These are phyloP conservation scores for Micrasema longulum DNA, from an alignment of 1,140 invertebrate species.

Conservation along the genomic window DNA sequence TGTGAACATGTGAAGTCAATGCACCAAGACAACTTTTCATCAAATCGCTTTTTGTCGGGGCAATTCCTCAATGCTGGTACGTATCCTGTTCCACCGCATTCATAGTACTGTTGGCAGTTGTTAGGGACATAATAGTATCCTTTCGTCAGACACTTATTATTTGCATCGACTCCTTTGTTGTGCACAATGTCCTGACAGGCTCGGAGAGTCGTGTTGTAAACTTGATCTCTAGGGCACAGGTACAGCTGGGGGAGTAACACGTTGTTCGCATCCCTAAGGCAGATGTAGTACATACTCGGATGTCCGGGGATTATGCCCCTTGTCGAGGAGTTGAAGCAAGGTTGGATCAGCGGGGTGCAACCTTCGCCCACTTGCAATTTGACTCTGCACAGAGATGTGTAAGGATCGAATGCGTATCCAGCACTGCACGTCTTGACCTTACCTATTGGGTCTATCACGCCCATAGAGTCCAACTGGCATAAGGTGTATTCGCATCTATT, in stretches of 20 bases:
- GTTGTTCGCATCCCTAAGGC: slow-evolving; percentile 48
- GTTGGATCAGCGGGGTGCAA: neutral
- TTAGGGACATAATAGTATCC: slow-evolving; percentile 11
- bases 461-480: slow-evolving; percentile 45
- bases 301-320: slow-evolving; percentile 58
- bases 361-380: neutral
- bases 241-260: slow-evolving; percentile 33
- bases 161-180: neutral
- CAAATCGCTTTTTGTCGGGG: too few relatives aligned
- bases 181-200: slow-evolving; percentile 12
- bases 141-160: neutral
- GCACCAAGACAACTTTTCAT: too few relatives aligned
- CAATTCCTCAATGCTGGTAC: neutral
- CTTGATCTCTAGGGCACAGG: slow-evolving; percentile 4
- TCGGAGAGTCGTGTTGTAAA: neutral
- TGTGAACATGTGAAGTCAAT: too few relatives aligned
- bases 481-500: slow-evolving; percentile 61
- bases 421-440: neutral
- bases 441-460: neutral
- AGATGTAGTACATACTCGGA: slow-evolving; percentile 61
- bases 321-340: slow-evolving; percentile 54
- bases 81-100: neutral
- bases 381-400: slow-evolving; percentile 4
- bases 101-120: slow-evolving; percentile 1
- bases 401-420: slow-evolving; percentile 39